Evolutionary conservation across 2,888 invertebrate genomes (phyloP), one percentile per base, ranked within the genome.

Genomic region (Andrena bucephala): DNA sequence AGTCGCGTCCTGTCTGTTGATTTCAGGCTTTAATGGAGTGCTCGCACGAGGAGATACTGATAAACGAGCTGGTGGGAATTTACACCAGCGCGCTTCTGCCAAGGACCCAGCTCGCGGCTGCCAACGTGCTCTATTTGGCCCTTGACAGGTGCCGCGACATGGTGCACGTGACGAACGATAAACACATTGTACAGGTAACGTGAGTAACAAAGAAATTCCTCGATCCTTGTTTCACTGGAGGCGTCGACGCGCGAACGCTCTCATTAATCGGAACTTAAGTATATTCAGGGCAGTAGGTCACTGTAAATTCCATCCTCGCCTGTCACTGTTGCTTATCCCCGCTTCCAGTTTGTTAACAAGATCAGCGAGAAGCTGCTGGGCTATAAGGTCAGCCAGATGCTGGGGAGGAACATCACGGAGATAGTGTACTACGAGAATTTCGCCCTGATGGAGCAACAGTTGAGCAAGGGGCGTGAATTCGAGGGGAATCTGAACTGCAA

Each of bases 81-180:
- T 96, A 98, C 86, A 96, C 97, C 87, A 96, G 97, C 87, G 97
- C 98, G 87, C 96, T 98, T 60, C 94, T 96, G 76, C 96, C 97
- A 66, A 96, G 97, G 87, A 96, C 97, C 92, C 97, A 98, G 92
- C 95, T 98, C 81, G 96, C 97, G 62, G 97, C 98, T 0, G 96
- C 96, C 27, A 96, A 97, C 89, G 97, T 98, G 5, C 95, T 99
- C 24, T 97, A 98, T 87, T 96, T 97, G 31, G 98, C 98, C n/a
- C 95, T 97, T 72, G 98, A 98, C 94, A 96, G 97, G 92, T 97
- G 97, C 92, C 96, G 96, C 78, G 98, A 99, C 94, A 96, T 98
- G 88, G 96, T 99, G 24, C 97, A 98, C 88, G 96, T 99, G 87
- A 98, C 98, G 27, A 98, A 98, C 93, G 97, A 97, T 91, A 96